phyloP scores from a whole-genome alignment of 2,888 invertebrate genomes.

The Reticulitermes lucifugus region DNA sequence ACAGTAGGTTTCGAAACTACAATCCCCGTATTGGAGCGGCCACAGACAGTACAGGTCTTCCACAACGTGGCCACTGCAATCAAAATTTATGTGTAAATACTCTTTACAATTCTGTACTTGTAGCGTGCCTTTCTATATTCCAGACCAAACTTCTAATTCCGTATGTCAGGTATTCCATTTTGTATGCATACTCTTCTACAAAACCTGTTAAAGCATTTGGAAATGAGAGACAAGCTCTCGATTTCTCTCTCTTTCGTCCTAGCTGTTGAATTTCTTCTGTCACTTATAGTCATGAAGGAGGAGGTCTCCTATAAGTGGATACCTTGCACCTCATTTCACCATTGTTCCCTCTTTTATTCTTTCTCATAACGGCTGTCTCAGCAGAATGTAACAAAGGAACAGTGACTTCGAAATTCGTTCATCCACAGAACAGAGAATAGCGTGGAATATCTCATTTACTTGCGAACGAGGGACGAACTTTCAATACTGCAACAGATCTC shows the following conservation, averaged over 20 bases:
- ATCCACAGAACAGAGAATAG: background rate
- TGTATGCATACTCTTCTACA: background rate
- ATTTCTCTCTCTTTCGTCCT: background rate
- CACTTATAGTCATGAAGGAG: background rate
- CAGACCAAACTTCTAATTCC: no score
- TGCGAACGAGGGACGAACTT: background rate
- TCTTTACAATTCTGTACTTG: no score
- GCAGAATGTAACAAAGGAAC: conserved; percentile 22
- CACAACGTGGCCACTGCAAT: no score
- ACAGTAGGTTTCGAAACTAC: no score
- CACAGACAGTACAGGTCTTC: no score
- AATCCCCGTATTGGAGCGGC: no score
- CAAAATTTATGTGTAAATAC: no score
- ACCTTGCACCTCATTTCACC: conserved; percentile 23
- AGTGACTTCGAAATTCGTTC: background rate
- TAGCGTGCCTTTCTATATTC: no score
- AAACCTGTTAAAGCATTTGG: background rate
- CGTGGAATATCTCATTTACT: conserved; percentile 4
- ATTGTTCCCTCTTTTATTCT: conserved; percentile 14
- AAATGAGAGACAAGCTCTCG: background rate
- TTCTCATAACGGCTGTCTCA: conserved; percentile 22
- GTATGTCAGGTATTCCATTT: no score
- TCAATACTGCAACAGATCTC: background rate
- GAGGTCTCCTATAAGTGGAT: background rate
- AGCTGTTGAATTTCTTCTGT: background rate